Evolutionary conservation across 2,113 vertebrate species (phyloP).

Genomic region (Lophura nycthemera): DNA sequence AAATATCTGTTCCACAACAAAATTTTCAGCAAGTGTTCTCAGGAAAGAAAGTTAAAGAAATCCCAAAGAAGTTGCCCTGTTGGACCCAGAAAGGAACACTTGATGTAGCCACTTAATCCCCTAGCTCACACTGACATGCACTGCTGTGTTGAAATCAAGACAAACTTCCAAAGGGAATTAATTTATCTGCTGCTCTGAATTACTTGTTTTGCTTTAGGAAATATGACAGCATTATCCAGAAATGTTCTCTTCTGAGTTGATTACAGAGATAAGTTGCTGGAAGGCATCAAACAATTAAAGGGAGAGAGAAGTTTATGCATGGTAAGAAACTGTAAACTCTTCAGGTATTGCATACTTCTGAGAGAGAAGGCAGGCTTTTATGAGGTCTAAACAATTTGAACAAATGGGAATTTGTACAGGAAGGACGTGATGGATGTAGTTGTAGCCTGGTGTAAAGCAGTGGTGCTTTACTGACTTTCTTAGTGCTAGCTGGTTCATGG

Average conservation of each 20-base stretch:
- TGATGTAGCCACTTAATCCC: neutral
- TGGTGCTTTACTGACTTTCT: neutral
- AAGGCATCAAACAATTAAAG: slow-evolving; percentile 7
- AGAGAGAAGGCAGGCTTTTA: neutral
- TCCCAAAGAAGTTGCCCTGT: neutral
- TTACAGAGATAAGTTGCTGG: slow-evolving; percentile 14
- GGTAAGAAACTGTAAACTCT: neutral
- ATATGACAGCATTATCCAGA: slow-evolving; percentile 25
- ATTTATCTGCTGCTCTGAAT: slow-evolving; percentile 17
- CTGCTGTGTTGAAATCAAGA: neutral
- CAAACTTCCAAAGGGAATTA: slow-evolving; percentile 38
- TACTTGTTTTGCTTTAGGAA: slow-evolving; percentile 65
- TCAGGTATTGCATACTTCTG: neutral
- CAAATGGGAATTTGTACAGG: neutral
- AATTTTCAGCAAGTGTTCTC: neutral
- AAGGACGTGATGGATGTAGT: neutral
- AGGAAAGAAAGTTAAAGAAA: neutral
- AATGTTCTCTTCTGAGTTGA: slow-evolving; percentile 29
- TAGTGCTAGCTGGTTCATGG: neutral
- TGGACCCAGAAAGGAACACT: neutral
- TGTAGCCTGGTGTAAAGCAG: neutral
- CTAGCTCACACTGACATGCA: neutral
- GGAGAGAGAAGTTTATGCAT: neutral
- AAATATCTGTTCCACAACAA: neutral
- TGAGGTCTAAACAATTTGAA: neutral